Conservation (phyloP, 2,113 vertebrate species). For the Semicossyphus pulcher region DNA sequence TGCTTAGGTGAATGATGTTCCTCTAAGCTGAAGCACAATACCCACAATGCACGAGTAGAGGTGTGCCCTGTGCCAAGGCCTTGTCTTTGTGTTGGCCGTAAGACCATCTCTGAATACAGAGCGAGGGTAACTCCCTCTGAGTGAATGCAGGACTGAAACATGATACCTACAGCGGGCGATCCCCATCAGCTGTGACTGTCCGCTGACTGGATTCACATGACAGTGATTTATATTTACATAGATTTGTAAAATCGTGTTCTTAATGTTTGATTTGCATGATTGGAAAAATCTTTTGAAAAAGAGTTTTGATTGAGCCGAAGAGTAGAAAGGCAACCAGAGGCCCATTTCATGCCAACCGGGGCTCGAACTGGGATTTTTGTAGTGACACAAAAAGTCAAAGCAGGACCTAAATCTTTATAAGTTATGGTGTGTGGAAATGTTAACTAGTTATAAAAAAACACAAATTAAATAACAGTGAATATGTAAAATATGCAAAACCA, state of each 20-base stretch:
- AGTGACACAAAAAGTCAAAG: background rate
- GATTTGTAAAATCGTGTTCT: background rate
- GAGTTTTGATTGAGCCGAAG: too few relatives aligned
- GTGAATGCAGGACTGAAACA: slow-evolving; percentile 55
- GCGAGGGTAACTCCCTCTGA: slow-evolving; percentile 58
- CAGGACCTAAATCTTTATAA: background rate
- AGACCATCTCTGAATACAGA: slow-evolving; percentile 39
- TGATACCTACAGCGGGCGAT: slow-evolving; percentile 7
- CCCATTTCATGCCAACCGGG: too few relatives aligned
- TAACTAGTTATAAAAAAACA: too few relatives aligned
- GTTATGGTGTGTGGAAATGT: too few relatives aligned
- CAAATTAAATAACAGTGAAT: background rate
- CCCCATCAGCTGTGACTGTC: slow-evolving; percentile 4
- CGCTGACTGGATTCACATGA: slow-evolving; percentile 10
- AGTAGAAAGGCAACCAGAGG: too few relatives aligned
- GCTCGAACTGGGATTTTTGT: too few relatives aligned
- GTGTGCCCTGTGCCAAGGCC: background rate
- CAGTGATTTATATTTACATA: slow-evolving; percentile 28
- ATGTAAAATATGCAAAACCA: background rate
- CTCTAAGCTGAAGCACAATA: slow-evolving; percentile 3
- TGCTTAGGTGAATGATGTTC: slow-evolving; percentile 25
- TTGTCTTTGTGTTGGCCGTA: slow-evolving; percentile 39
- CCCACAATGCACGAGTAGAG: slow-evolving; percentile 21
- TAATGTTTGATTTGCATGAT: background rate
- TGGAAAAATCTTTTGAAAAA: background rate